Evolutionary conservation across 2,888 invertebrate species (phyloP).

Genomic region (Unio pictorum): DNA sequence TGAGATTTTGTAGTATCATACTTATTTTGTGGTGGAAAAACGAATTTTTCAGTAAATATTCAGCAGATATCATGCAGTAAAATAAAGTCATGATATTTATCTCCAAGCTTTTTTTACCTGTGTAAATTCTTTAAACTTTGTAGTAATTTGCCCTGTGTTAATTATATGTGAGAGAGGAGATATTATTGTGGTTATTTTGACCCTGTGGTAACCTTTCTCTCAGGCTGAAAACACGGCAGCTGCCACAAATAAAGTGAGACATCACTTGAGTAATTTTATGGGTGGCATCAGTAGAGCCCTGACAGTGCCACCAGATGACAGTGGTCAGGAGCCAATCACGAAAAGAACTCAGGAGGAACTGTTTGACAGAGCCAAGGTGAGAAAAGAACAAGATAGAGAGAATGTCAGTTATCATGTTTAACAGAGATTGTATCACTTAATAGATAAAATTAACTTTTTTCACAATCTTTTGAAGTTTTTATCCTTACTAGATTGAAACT

Average conservation of each 20-base stretch:
- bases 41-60: too few species aligned
- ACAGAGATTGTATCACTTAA: background rate
- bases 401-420: background rate
- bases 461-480: too few species aligned
- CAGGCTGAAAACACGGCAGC: conserved; percentile 46
- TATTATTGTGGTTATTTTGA: background rate
- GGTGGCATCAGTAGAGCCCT: conserved; percentile 64
- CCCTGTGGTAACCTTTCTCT: conserved; percentile 7
- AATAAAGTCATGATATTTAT: too few species aligned
- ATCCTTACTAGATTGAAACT: too few species aligned
- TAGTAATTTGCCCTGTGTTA: background rate
- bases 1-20: too few species aligned
- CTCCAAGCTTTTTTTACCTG: too few species aligned
- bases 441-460: too few species aligned
- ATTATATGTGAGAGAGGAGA: background rate
- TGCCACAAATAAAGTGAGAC: conserved; percentile 58
- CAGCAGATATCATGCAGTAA: too few species aligned
- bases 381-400: background rate
- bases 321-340: conserved; percentile 14
- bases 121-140: background rate
- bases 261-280: conserved; percentile 61
- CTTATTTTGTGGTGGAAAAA: too few species aligned
- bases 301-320: conserved; percentile 64
- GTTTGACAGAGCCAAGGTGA: conserved; percentile 67
- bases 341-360: conserved; percentile 31